These are phyloP conservation scores for Brachypalpus laphriformis DNA, from an alignment of 2,888 invertebrate genomes.

Conservation along the genomic window DNA sequence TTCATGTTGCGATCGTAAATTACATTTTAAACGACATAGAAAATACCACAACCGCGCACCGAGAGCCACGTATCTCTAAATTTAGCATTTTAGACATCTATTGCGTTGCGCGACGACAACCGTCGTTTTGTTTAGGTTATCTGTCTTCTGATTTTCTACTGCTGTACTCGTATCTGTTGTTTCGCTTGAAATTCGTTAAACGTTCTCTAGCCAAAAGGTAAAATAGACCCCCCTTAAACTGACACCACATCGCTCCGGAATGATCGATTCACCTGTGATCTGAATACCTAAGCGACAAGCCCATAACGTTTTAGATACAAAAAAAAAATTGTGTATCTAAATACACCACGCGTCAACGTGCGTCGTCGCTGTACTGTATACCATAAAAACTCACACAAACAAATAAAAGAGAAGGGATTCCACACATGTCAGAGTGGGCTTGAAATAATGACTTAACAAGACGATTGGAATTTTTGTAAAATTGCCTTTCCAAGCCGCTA, in stretches of 20 bases:
- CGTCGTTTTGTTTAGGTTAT: slow-evolving; percentile 50
- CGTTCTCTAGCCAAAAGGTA: slow-evolving; percentile 38
- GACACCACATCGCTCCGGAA: slow-evolving; percentile 55
- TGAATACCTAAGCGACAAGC: slow-evolving; percentile 70
- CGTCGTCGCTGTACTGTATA: not conserved
- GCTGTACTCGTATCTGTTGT: slow-evolving; percentile 12
- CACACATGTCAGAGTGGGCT: slow-evolving; percentile 34
- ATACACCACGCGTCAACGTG: not conserved
- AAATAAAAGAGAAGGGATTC: slow-evolving; percentile 30
- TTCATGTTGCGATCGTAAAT: slow-evolving; percentile 72
- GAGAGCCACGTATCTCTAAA: slow-evolving; percentile 67
- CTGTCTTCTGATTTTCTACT: slow-evolving; percentile 55
- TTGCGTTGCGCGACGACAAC: slow-evolving; percentile 53
- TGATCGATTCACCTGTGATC: slow-evolving; percentile 70
- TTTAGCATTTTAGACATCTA: slow-evolving; percentile 69
- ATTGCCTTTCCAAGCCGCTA: slow-evolving; percentile 17
- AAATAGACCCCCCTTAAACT: slow-evolving; percentile 5
- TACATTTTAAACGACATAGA: slow-evolving; percentile 70
- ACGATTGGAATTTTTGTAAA: slow-evolving; percentile 32
- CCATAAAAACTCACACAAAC: not conserved
- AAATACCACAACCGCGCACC: slow-evolving; percentile 41
- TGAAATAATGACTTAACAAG: slow-evolving; percentile 45
- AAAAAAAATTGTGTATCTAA: slow-evolving; percentile 4
- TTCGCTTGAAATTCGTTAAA: slow-evolving; percentile 51
- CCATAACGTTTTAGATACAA: slow-evolving; percentile 41